Evolutionary conservation across 2,888 invertebrate genomes (phyloP), one percentile per base, ranked within the genome.

Genomic region (Thymelicus acteon): DNA sequence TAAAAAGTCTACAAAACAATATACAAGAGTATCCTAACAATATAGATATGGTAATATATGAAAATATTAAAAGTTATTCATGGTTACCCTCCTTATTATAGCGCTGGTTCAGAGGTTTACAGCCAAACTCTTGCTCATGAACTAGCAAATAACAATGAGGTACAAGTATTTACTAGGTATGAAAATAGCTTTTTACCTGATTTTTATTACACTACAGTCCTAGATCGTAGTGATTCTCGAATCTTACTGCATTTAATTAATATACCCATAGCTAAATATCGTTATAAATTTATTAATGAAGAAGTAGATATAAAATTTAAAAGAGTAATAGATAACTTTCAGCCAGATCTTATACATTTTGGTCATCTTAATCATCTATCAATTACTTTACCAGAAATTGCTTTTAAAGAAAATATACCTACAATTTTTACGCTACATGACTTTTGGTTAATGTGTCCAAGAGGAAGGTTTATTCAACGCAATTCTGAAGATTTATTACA

Each of bases 1-100:
- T 47, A 47, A 47, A 47, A 47, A 47, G 47, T 47, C 47, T 47
- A 47, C 47, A 47, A 47, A 47, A 47, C 47, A 47, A 47, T 47
- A 47, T 10, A 47, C 47, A 47, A 47, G 47, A 47, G 10, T 47
- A 47, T 47, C 47, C 47, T 47, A 47, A 47, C 47, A 47, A 47
- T 47, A 47, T 47, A 47, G 47, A 47, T 47, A 47, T 47, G 47
- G 47, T 47, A 47, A 47, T 47, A 47, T 47, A 47, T 47, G 47
- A 47, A 47, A 47, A 47, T 47, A 47, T 47, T 47, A 47, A 47
- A 47, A 47, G 47, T 47, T 47, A 47, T 47, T 47, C 47, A 47
- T 47, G 47, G 47, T 47, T 47, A 47, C 47, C 47, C 47, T 47
- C 47, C 47, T 47, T 47, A 47, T 47, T 47, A 47, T 47, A 47